Evolutionary conservation across 2,113 vertebrate genomes (phyloP), one percentile per base, ranked within the genome.

Genomic region (Hippocampus abdominalis): DNA sequence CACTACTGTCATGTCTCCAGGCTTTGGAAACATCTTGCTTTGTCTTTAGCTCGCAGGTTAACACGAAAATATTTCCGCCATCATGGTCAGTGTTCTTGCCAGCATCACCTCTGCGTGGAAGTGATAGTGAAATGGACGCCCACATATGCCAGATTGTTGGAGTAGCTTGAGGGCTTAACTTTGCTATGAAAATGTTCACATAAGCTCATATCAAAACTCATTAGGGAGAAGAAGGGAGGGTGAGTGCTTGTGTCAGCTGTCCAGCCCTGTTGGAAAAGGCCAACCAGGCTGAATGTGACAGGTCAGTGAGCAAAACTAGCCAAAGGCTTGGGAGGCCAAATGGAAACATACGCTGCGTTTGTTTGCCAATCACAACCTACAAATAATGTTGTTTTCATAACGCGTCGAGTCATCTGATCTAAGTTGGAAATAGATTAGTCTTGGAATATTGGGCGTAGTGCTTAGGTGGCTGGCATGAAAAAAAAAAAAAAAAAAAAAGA

Each of bases 121-220:
- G 69, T 36, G 74, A 78, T 75, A 39, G 18, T 64, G 61, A 79
- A 75, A 71, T 20, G 27, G 36, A 74, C 89, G 90, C 92, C 94
- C 91, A 79, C 78, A 73, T 70, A 60, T 82, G 84, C 82, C 87
- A 81, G 72, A 89, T 78, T 89, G 89, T 92, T 89, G 91, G 89
- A 89, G 91, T 89, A 85, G 92, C 91, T 93, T 79, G 82, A 72
- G 79, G 94, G 93, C 92, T 88, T 90, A 90, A 90, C 92, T 81
- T 93, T 92, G 82, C 87, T 77, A 84, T 84, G 85, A 91, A 87
- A 92, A 93, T 90, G 90, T 87, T 88, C 93, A 84, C 93, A 94
- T 94, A 96, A 94, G 93, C 93, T 95, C 88, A 93, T 94, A 96
- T 96, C 94, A 94, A 88, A 94, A 94, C 93, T 94, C 90, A 94